Percentiles rank a stretch among this genome's conserved stretches.
phyloP scores from a whole-genome alignment of 1,140 invertebrate genomes.

The Drosophila pallidifrons region DNA sequence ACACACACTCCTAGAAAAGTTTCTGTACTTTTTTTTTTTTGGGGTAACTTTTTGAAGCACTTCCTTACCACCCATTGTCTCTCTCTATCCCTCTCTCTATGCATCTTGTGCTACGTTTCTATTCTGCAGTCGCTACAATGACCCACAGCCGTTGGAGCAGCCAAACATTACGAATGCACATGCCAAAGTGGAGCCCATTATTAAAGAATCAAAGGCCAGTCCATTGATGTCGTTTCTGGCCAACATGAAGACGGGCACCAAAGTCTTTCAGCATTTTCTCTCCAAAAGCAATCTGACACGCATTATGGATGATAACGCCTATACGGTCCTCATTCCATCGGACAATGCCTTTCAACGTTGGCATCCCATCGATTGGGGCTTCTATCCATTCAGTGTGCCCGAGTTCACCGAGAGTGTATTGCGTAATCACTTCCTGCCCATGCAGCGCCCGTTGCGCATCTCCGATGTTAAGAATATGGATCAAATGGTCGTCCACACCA shows the following conservation, averaged over 20 bases:
- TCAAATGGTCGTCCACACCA: conserved; percentile 86
- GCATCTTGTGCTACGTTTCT: background rate
- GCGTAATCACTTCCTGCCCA: conserved; percentile 88
- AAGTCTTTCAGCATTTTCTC: conserved; percentile 88
- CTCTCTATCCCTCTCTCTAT: background rate
- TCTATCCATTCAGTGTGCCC: conserved; percentile 89
- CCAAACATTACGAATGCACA: conserved; percentile 80
- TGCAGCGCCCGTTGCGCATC: conserved; percentile 86
- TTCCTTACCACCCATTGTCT: background rate
- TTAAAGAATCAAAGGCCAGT: conserved; percentile 86
- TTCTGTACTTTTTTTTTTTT: conserved; percentile 48
- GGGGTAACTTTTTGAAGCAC: conserved; percentile 85
- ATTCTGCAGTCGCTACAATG: conserved; percentile 76
- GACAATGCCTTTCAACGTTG: conserved; percentile 89
- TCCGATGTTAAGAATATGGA: conserved; percentile 86
- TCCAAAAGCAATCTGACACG: conserved; percentile 87
- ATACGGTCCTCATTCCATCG: conserved; percentile 88
- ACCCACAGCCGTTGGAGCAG: conserved; percentile 83
- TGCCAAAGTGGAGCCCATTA: conserved; percentile 80
- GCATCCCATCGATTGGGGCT: conserved; percentile 90
- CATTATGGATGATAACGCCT: conserved; percentile 87
- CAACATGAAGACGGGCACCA: conserved; percentile 87
- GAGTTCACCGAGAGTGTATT: conserved; percentile 88
- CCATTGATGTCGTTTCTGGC: conserved; percentile 87
- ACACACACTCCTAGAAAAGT: conserved; percentile 51